These are phyloP conservation scores for Epinephelus moara DNA, from an alignment of 2,113 vertebrate genomes.

Conservation along the genomic window DNA sequence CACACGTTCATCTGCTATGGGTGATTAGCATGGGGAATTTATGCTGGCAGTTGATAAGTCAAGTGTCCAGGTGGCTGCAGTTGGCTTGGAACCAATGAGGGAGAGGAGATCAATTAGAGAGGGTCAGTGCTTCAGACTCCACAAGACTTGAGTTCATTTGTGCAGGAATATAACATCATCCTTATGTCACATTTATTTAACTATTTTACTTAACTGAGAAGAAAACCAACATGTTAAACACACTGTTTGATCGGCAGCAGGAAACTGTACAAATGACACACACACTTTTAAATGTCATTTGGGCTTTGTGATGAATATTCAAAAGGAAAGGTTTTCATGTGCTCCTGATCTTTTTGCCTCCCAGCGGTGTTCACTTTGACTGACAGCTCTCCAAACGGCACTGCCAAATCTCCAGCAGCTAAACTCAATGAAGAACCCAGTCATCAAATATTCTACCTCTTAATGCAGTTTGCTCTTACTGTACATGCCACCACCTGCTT, in stretches of 20 bases:
- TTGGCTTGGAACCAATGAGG: background rate
- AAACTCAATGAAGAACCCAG: background rate
- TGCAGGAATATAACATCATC: background rate
- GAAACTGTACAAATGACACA: background rate
- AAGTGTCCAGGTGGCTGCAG: slow-evolving; percentile 54
- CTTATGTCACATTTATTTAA: background rate
- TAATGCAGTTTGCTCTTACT: background rate
- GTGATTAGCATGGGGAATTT: slow-evolving; percentile 33
- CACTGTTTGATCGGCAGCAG: background rate
- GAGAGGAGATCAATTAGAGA: background rate
- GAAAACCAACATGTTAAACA: background rate
- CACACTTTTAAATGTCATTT: background rate
- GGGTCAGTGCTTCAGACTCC: background rate
- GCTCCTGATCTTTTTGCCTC: background rate
- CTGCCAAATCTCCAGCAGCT: slow-evolving; percentile 1
- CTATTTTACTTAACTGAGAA: background rate
- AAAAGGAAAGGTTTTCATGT: background rate
- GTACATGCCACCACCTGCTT: background rate
- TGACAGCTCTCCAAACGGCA: background rate
- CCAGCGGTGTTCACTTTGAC: background rate
- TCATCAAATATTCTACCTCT: background rate
- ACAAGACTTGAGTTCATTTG: background rate
- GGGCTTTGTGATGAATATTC: background rate
- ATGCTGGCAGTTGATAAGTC: slow-evolving; percentile 58
- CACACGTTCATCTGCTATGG: background rate